A percentile compares a stretch with the other conserved stretches of the same genome.
Evolutionary conservation across 1,140 invertebrate genomes (phyloP).

Genomic region (Pissodes strobi): DNA sequence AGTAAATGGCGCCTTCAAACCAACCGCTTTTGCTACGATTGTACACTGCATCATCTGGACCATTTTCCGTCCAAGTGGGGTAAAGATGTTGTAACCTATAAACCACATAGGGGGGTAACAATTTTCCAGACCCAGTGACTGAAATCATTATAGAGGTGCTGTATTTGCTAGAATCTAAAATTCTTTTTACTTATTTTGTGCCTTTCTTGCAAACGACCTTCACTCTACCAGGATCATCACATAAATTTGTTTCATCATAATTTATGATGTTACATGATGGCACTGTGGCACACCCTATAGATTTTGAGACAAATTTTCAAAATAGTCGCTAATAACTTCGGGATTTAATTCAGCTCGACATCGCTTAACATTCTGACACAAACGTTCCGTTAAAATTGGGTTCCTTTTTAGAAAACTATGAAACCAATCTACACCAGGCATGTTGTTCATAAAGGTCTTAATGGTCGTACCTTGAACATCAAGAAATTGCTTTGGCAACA

Average conservation of each 20-base stretch:
- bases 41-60: too few relatives aligned
- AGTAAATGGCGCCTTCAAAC: not conserved
- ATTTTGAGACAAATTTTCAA: not conserved
- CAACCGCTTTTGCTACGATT: not conserved
- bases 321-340: not conserved
- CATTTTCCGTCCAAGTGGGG: too few relatives aligned
- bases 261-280: not conserved
- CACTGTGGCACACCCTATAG: too few relatives aligned
- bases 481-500: not conserved
- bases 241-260: not conserved
- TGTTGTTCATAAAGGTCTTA: constrained; percentile 1
- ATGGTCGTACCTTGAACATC: not conserved
- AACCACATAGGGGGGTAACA: too few relatives aligned
- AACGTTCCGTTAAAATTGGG: not conserved
- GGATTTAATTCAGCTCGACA: constrained; percentile 3
- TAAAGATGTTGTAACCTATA: not conserved
- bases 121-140: too few relatives aligned
- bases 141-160: too few relatives aligned
- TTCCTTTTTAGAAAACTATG: not conserved
- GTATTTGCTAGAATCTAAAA: not conserved
- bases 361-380: constrained; percentile 4
- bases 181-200: too few relatives aligned
- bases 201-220: too few relatives aligned
- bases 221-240: not conserved
- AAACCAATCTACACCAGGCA: not conserved